Conservation (phyloP, 2,113 vertebrate genomes). For the Alectura lathami region DNA sequence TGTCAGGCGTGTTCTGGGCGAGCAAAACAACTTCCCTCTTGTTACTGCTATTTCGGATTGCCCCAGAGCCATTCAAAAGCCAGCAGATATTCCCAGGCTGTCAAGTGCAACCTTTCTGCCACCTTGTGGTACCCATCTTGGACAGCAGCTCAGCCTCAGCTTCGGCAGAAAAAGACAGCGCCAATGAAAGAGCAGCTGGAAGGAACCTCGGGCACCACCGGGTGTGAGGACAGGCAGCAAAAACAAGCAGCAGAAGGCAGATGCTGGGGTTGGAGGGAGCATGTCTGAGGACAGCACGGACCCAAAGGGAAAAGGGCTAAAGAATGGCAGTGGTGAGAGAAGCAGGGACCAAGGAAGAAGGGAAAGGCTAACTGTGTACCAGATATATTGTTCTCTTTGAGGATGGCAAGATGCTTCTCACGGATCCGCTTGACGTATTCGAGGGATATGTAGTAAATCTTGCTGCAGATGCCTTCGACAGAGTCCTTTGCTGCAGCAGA, state of each 20-base stretch:
- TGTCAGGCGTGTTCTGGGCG: rapidly evolving
- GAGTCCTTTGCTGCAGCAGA: slow-evolving; percentile 94
- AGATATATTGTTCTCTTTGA: slow-evolving; percentile 88
- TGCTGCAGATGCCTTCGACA: slow-evolving; percentile 96
- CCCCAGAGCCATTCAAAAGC: neutral
- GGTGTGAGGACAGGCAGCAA: neutral
- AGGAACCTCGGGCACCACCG: neutral
- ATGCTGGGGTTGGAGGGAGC: neutral
- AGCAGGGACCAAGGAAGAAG: neutral
- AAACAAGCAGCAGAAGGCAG: neutral
- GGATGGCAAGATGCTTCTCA: slow-evolving; percentile 88
- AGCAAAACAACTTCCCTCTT: neutral
- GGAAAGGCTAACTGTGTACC: slow-evolving; percentile 66
- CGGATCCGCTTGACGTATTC: slow-evolving; percentile 93
- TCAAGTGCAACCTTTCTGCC: neutral
- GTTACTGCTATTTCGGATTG: neutral
- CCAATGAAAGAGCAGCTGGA: neutral
- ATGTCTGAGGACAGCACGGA: neutral
- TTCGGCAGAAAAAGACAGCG: neutral
- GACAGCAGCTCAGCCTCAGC: neutral
- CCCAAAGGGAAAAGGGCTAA: neutral
- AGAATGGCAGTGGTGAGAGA: neutral
- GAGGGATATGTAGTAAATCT: slow-evolving; percentile 95
- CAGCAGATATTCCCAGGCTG: neutral
- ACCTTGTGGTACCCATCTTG: neutral